These are phyloP conservation scores for Piprites chloris DNA, from an alignment of 2,113 vertebrate genomes.

Conservation along the genomic window DNA sequence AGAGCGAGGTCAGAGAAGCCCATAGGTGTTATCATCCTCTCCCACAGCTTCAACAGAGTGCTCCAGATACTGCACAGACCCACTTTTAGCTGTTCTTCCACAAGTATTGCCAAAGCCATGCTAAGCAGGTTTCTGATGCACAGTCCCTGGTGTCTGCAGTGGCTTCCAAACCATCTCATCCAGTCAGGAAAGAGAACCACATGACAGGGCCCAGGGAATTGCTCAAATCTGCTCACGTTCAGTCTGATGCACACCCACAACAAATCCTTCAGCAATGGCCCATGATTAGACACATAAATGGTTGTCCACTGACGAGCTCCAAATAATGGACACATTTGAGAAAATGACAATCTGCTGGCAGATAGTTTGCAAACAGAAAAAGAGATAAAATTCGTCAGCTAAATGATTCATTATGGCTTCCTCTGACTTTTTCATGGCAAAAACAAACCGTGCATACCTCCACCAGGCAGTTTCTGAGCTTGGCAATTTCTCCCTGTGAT, in stretches of 20 bases:
- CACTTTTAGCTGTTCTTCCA: not conserved
- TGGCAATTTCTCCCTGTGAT: slow-evolving; percentile 26
- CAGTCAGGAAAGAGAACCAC: not conserved
- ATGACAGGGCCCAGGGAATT: not conserved
- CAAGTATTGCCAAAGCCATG: not conserved
- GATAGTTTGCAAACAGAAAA: slow-evolving; percentile 21
- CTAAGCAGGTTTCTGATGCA: not conserved
- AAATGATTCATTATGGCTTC: slow-evolving; percentile 43
- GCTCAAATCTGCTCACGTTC: not conserved
- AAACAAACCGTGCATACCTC: not conserved
- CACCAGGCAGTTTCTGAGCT: not conserved
- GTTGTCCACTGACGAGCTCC: not conserved
- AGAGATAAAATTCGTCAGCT: not conserved
- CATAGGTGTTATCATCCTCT: too few species aligned
- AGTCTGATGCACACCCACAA: not conserved
- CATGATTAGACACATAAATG: not conserved
- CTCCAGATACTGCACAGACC: not conserved
- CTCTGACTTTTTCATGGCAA: slow-evolving; percentile 3
- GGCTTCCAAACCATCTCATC: not conserved
- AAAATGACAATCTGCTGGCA: slow-evolving; percentile 30
- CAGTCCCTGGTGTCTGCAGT: not conserved
- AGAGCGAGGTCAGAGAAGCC: not conserved
- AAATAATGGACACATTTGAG: slow-evolving; percentile 5
- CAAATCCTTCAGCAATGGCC: not conserved
- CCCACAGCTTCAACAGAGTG: not conserved